Base-by-base conservation (phyloP, 2,113 vertebrate species). In the Plecturocebus donacophilus region DNA sequence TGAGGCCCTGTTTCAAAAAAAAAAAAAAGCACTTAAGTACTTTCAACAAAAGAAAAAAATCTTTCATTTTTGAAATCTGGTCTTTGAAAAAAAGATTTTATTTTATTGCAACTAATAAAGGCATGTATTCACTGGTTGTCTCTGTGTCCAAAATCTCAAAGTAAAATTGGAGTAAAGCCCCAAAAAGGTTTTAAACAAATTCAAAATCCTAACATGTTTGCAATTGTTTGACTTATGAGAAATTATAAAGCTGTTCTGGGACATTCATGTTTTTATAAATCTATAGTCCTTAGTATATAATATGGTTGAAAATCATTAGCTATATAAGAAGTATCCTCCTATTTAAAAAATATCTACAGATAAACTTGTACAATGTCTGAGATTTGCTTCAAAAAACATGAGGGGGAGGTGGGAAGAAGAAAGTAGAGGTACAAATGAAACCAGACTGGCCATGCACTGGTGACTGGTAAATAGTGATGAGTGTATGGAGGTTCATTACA, bases 131-230 rank as follows among this genome's bases (percentile, higher is more conserved):
- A n/a, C 42, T 90, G 61, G 27, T 90, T 83, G 73, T 70, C 75
- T 71, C 54, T 52, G 21, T 70, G 84, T 77, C 21, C 17, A 52
- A 47, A 90, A 49, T 64, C 32, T 66, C 80, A 23, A 25, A 87
- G 80, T 61, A 66, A 84, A 90, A 81, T 16, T 73, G n/a, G 49
- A 79, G 38, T 14, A 70, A 87, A 61, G 30, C 21, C 54, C 40
- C 32, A 68, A 92, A 49, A 64, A 54, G 54, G 70, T 80, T 97
- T 92, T 68, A 84, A 75, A 90, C n/a, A 84, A 92, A 90, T 75
- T 75, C 20, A 70, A 30, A 42, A 87, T n/a, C 40, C 6, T 45
- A 87, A 95, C 38, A n/a, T 49, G 13, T 82, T 54, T 73, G 13
- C 3, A 93, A 71, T 8, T 89, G 66, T 49, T 85, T 76, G 45